These are phyloP conservation scores for Erpetoichthys calabaricus DNA, from an alignment of 2,797 vertebrate species.

Conservation along the genomic window DNA sequence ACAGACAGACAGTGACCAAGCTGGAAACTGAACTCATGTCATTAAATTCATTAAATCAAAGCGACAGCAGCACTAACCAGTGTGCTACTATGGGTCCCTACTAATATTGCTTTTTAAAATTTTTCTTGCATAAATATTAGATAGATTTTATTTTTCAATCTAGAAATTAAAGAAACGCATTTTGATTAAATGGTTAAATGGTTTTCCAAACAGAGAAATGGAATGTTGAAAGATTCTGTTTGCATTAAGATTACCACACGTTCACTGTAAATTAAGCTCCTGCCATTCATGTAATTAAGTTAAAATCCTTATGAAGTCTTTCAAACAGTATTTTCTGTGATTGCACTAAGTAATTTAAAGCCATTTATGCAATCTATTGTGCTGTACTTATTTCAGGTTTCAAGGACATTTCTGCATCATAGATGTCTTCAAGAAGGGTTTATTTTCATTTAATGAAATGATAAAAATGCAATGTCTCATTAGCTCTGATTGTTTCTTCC, in stretches of 20 bases:
- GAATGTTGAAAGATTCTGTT: constrained; percentile 6
- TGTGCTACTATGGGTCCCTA: constrained; percentile 23
- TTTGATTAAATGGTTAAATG: constrained; percentile 30
- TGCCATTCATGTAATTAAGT: constrained; percentile 16
- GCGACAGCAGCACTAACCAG: too few species aligned
- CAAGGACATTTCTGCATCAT: constrained; percentile 2
- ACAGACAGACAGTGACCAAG: too few species aligned
- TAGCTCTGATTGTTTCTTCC: constrained; percentile 4
- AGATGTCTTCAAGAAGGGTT: background rate
- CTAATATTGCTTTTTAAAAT: too few species aligned
- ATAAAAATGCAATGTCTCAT: constrained; percentile 1
- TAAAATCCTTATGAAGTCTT: constrained; percentile 8
- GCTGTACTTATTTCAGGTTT: constrained; percentile 4
- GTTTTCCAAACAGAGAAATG: constrained; percentile 30
- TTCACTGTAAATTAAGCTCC: constrained; percentile 21
- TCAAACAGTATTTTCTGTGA: constrained; percentile 5
- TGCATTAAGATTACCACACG: constrained; percentile 11
- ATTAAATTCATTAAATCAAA: too few species aligned
- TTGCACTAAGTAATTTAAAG: constrained; percentile 2
- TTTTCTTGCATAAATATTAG: constrained; percentile 20
- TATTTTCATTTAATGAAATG: background rate
- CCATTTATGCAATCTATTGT: constrained; percentile 3
- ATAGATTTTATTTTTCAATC: constrained; percentile 28
- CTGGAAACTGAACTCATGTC: too few species aligned
- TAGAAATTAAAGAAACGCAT: constrained; percentile 40